phyloP scores from a whole-genome alignment of 2,797 vertebrate species.

The Pitangus sulphuratus region DNA sequence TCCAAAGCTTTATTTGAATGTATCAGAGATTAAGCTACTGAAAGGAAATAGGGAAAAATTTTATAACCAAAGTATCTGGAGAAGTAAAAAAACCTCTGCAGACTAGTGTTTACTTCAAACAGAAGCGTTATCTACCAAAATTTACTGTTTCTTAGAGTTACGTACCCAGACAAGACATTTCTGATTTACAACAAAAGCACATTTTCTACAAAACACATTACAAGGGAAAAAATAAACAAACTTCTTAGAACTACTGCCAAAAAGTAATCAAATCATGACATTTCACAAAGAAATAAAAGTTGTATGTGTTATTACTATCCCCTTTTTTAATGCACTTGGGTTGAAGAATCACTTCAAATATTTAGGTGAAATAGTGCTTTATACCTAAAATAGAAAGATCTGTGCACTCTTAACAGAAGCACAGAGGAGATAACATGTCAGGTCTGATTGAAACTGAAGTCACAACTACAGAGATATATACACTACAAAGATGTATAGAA shows the following conservation, averaged over 20 bases:
- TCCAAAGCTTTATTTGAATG: background rate
- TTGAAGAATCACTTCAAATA: slow-evolving; percentile 19
- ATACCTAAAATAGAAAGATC: background rate
- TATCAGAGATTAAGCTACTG: background rate
- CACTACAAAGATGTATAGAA: background rate
- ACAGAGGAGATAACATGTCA: background rate
- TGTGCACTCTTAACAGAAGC: background rate
- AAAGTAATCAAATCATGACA: slow-evolving; percentile 71
- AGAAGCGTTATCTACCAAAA: background rate
- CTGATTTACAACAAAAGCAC: slow-evolving; percentile 59
- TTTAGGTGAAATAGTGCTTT: background rate
- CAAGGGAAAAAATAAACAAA: slow-evolving; percentile 14
- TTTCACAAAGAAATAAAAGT: slow-evolving; percentile 75
- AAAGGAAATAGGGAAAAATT: background rate
- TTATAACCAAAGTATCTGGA: background rate
- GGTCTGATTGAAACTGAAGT: background rate
- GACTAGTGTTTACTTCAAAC: background rate
- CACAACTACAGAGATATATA: background rate
- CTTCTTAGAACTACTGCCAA: slow-evolving; percentile 56
- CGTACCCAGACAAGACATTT: background rate
- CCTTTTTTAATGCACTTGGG: slow-evolving; percentile 80
- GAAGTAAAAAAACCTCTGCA: background rate
- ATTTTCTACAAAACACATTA: slow-evolving; percentile 68
- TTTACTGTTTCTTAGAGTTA: background rate
- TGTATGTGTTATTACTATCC: slow-evolving; percentile 73